Percentiles rank a stretch among this genome's conserved stretches.
Evolutionary conservation across 2,797 vertebrate genomes (phyloP).

Genomic region (Helicolenus hilgendorfi): DNA sequence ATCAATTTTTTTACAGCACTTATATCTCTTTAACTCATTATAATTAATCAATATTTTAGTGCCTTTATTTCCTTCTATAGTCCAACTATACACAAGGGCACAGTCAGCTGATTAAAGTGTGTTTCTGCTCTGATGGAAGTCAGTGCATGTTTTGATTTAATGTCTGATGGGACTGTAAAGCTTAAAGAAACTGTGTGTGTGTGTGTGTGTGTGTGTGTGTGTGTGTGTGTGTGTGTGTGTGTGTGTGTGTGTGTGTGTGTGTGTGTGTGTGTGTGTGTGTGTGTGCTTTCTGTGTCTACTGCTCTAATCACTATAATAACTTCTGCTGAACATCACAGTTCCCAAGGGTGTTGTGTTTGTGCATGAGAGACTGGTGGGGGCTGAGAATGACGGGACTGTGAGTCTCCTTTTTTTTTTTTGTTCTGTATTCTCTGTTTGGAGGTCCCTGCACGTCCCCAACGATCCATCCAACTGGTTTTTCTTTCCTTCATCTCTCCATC

Average conservation of each 20-base stretch:
- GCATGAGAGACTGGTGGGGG: slow-evolving; percentile 2
- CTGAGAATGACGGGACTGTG: background rate
- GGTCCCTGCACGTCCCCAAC: slow-evolving; percentile 6
- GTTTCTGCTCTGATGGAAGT: slow-evolving; percentile 24
- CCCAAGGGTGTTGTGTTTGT: slow-evolving; percentile 40
- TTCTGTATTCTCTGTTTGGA: slow-evolving; percentile 7
- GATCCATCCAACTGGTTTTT: background rate
- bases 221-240: background rate
- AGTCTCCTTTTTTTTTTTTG: background rate
- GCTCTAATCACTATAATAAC: slow-evolving; percentile 58
- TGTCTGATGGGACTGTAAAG: slow-evolving; percentile 24
- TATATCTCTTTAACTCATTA: background rate
- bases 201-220: background rate
- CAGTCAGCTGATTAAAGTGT: background rate
- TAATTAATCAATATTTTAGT: background rate
- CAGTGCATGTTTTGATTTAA: slow-evolving; percentile 20
- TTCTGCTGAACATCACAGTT: slow-evolving; percentile 47
- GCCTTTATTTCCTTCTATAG: background rate
- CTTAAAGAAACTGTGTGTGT: slow-evolving; percentile 12
- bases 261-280: background rate
- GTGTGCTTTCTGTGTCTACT: slow-evolving; percentile 9
- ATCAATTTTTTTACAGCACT: background rate
- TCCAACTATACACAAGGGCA: background rate
- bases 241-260: background rate
- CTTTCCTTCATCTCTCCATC: slow-evolving; percentile 17